A percentile compares a stretch with the other conserved stretches of the same genome.
These are phyloP conservation scores for Marmota flaviventris DNA, from an alignment of 2,113 vertebrate genomes.

Conservation along the genomic window DNA sequence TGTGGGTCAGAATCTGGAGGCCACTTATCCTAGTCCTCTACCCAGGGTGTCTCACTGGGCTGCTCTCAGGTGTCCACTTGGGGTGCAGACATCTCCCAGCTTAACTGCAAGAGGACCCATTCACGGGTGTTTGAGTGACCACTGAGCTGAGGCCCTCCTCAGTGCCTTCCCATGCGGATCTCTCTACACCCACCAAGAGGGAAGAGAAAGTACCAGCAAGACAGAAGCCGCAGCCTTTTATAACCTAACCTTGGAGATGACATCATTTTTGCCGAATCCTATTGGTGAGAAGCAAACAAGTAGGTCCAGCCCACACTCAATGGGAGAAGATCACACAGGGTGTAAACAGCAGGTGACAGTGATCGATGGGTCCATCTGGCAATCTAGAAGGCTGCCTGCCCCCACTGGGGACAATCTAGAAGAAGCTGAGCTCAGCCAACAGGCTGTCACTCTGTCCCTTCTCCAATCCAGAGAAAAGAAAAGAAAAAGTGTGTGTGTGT, in stretches of 20 bases:
- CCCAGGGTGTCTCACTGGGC: not conserved
- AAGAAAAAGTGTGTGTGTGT: not conserved
- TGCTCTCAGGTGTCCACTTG: not conserved
- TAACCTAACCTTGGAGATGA: not conserved
- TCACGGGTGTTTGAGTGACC: not conserved
- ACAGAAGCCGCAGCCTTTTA: not conserved
- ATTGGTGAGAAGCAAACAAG: not conserved
- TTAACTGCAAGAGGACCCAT: accelerated
- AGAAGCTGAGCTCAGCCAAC: not conserved
- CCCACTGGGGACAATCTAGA: not conserved
- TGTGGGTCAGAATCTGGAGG: accelerated
- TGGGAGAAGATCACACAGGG: not conserved
- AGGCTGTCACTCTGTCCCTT: not conserved
- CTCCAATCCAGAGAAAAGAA: not conserved
- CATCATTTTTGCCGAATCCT: not conserved
- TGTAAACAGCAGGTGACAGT: not conserved
- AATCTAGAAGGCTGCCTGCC: not conserved
- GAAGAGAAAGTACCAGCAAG: not conserved
- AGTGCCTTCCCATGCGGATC: accelerated
- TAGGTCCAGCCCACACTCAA: not conserved
- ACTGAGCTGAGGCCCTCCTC: not conserved
- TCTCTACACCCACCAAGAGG: too few relatives aligned
- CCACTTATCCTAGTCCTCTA: not conserved
- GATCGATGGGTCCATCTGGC: too few relatives aligned
- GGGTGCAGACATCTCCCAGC: not conserved